Conservation (phyloP, 2,113 vertebrate genomes). For the Oryzias curvinotus region DNA sequence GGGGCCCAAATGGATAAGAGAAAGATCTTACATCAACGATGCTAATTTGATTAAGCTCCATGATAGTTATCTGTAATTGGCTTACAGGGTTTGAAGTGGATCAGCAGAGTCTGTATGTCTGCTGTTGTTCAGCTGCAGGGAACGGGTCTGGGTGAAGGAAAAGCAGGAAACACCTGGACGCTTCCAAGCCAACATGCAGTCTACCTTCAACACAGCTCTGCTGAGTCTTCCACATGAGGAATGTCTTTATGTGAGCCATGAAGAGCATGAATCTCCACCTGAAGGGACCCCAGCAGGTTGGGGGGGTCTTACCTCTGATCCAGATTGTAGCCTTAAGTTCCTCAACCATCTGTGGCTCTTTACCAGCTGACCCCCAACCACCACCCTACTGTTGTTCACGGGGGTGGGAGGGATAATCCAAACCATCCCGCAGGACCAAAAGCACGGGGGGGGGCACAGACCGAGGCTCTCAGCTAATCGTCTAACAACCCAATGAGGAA, state of each 20-base stretch:
- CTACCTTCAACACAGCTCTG: neutral
- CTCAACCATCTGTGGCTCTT: slow-evolving; percentile 58
- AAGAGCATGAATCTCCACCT: slow-evolving; percentile 19
- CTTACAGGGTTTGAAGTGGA: slow-evolving; percentile 36
- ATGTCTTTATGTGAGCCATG: neutral
- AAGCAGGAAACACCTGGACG: neutral
- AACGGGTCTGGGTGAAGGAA: neutral
- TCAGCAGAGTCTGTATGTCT: slow-evolving; percentile 27
- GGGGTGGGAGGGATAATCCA: slow-evolving; percentile 39
- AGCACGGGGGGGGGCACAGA: neutral
- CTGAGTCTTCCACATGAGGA: neutral
- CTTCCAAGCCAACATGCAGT: neutral
- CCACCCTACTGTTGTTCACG: slow-evolving; percentile 4
- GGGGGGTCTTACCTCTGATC: slow-evolving; percentile 37
- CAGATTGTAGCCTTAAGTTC: slow-evolving; percentile 51
- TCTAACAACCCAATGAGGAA: neutral
- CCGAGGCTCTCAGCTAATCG: slow-evolving; percentile 50
- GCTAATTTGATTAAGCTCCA: slow-evolving; percentile 51
- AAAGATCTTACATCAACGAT: slow-evolving; percentile 36
- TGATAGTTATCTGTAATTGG: slow-evolving; percentile 59
- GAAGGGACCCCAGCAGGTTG: slow-evolving; percentile 9
- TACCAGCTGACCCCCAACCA: slow-evolving; percentile 13
- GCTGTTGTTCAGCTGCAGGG: slow-evolving; percentile 22
- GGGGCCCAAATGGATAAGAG: slow-evolving; percentile 29
- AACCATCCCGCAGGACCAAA: slow-evolving; percentile 24